Percentiles rank a stretch among this genome's conserved stretches.
phyloP scores from a whole-genome alignment of 2,113 vertebrate genomes.

The Nycticebus coucang region DNA sequence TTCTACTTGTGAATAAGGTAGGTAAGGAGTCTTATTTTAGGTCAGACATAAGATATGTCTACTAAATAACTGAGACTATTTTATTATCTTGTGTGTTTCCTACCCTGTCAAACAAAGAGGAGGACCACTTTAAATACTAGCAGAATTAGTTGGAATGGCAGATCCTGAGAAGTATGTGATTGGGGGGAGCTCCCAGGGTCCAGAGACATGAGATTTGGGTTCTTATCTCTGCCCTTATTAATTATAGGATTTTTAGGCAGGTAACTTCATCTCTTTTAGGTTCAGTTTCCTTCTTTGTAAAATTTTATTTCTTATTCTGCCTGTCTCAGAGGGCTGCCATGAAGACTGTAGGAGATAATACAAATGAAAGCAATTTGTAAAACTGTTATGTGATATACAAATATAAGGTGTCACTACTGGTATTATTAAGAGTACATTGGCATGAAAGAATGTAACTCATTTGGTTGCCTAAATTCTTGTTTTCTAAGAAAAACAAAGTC shows the following conservation, averaged over 20 bases:
- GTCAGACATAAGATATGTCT: background rate
- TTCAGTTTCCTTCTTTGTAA: slow-evolving; percentile 47
- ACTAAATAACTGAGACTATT: background rate
- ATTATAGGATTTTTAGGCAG: slow-evolving; percentile 36
- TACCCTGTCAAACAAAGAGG: slow-evolving; percentile 30
- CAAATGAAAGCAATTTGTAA: slow-evolving; percentile 55
- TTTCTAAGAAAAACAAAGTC: background rate
- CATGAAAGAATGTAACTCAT: slow-evolving; percentile 47
- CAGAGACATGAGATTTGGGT: background rate
- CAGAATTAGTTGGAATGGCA: background rate
- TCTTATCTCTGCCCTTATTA: slow-evolving; percentile 28
- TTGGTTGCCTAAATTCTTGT: slow-evolving; percentile 19
- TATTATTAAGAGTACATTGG: slow-evolving; percentile 14
- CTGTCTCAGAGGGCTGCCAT: background rate
- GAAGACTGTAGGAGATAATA: background rate
- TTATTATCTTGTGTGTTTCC: background rate
- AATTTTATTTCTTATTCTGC: slow-evolving; percentile 6
- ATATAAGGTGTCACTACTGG: background rate
- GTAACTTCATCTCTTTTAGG: slow-evolving; percentile 23
- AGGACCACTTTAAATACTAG: background rate
- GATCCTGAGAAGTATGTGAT: background rate
- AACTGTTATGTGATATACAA: slow-evolving; percentile 19
- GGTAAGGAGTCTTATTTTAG: slow-evolving; percentile 37
- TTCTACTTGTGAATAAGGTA: slow-evolving; percentile 33
- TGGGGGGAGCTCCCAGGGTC: background rate